Evolutionary conservation across 1,140 invertebrate genomes (phyloP), one percentile per base, ranked within the genome.

Genomic region (Drosophila kurseongensis): DNA sequence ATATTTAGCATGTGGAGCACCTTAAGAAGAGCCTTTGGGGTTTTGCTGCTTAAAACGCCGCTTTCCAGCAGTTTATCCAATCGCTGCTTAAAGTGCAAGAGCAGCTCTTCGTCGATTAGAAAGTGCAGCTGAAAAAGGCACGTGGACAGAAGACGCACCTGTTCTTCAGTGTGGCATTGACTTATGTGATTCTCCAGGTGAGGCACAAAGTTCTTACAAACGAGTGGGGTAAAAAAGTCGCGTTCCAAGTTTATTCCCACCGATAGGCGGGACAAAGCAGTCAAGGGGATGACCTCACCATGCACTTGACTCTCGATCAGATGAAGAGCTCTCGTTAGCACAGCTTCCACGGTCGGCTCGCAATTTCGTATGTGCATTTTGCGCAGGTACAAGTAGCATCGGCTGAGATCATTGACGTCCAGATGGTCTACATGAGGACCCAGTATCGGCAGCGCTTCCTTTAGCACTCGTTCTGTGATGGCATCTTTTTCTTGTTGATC

Each of bases 1-100:
- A 81, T 42, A 69, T 91, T 92, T 1, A 92, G 63, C 71, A 91
- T 79, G 54, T 92, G 79, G 7, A 92, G 38, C 13, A 90, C 48
- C 29, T 92, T 92, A 0, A 92, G 58, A 6, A 90, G 40, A 0
- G 85, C 77, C 38, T 78, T 88, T 6, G 75, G 80, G 1, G 75
- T 81, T 2, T 50, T 10, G 3, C 57, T 36, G 42, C 50, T 79
- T 0, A 92, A 32, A 8, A 59, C 51, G 1, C 68, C 62, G 6
- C 16, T 23, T 5, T 71, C 27, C 6, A 92, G 50, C 35, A 91
- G 14, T n/a, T 72, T 35, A 0, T 16, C 2, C 1, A 91, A 56
- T 8, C 71, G 78, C 5, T 12, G 4, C 38, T 92, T 91, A n/a
- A 71, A 92, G 8, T 12, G 29, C 0, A 55, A 23, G 10, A 92